Percentiles rank a stretch among this genome's conserved stretches.
Evolutionary conservation across 1,140 invertebrate species (phyloP).

Genomic region (Capitella teleta): DNA sequence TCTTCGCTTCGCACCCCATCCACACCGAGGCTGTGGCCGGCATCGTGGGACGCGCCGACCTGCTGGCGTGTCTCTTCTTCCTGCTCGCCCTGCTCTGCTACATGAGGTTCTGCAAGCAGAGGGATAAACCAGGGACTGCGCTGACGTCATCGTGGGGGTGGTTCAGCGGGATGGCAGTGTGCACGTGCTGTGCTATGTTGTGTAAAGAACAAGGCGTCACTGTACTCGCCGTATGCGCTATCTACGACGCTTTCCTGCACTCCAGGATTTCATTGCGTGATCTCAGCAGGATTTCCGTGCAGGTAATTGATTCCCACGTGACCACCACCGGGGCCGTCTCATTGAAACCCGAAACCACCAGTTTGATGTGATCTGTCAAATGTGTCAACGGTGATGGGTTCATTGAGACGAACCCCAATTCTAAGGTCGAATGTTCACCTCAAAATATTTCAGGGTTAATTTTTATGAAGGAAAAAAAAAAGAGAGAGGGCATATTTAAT

Average conservation of each 20-base stretch:
- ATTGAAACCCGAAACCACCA: no score
- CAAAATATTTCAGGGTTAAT: no score
- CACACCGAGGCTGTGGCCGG: slow-evolving; percentile 61
- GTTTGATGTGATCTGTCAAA: no score
- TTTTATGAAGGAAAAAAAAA: no score
- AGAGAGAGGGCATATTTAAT: no score
- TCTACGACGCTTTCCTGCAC: slow-evolving; percentile 58
- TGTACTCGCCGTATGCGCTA: slow-evolving; percentile 71
- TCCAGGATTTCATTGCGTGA: slow-evolving; percentile 24
- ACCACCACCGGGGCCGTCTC: no score
- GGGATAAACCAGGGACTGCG: slow-evolving; percentile 9
- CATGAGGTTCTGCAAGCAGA: slow-evolving; percentile 37
- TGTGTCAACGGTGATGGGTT: no score
- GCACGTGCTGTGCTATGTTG: slow-evolving; percentile 29
- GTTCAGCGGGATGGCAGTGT: slow-evolving; percentile 16
- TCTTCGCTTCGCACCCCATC: slow-evolving; percentile 46
- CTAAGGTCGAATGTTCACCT: no score
- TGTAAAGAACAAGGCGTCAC: slow-evolving; percentile 74
- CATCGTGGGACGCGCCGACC: slow-evolving; percentile 69
- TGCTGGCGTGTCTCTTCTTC: slow-evolving; percentile 70
- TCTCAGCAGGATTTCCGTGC: not conserved
- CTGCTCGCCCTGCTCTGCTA: slow-evolving; percentile 59
- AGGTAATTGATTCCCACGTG: no score
- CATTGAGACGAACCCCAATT: no score
- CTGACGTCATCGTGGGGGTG: slow-evolving; percentile 10